Base-by-base conservation (phyloP, 2,888 invertebrate species). In the Polymixis flavicincta region DNA sequence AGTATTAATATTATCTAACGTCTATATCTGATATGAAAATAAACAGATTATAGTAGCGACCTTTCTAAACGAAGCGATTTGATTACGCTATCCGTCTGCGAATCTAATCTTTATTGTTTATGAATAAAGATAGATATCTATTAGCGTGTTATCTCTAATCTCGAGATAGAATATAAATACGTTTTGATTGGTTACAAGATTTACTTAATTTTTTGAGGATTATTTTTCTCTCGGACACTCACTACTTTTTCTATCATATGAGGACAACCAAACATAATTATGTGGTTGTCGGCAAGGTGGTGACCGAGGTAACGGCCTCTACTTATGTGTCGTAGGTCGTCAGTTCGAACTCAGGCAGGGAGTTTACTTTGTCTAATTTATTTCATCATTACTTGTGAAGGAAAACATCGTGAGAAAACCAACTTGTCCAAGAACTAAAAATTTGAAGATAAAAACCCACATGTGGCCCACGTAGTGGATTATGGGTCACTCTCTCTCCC, bases 81-180 rank as follows among this genome's bases (percentile, higher is more conserved):
- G 48, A 70, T 74, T 66, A 69, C 63, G 32, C 1, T 75, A 83
- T 84, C 65, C 32, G 59, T 80, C n/a, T 67, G 32, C 50, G 64
- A 72, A 73, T 76, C 84, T 72, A 42, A 82, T 82, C 69, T 60
- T 50, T 70, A 69, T 54, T 64, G 19, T 67, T 42, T 59, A 66
- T 69, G 19, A 71, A 67, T 83, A 71, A 37, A 54, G 22, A 52
- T 59, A 67, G 63, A 7, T 52, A 37, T 59, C n/a, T n/a, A n/a
- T n/a, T 60, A 63, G 28, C 25, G 8, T 65, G 52, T 28, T 37
- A 50, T 42, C 11, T 64, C 3, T 64, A n/a, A 72, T 72, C 37
- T 77, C 14, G 22, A 52, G 9, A 8, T 7, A 11, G 11, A 52
- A 45, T 52, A 13, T 77, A 50, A 48, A 61, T 55, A 28, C 1